These are phyloP conservation scores for Ips nitidus DNA, from an alignment of 1,140 invertebrate species.

Conservation along the genomic window DNA sequence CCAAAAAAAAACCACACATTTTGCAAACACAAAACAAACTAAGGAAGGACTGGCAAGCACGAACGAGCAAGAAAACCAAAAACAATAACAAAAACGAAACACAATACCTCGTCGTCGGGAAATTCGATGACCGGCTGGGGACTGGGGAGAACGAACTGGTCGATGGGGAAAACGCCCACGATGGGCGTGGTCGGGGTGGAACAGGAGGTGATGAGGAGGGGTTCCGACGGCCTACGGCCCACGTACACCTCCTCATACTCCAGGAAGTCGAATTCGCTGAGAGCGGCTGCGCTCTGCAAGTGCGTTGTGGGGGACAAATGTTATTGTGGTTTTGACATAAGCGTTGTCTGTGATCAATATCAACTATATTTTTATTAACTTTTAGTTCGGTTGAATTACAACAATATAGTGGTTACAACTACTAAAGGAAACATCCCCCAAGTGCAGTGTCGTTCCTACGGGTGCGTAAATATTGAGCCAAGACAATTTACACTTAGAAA, in stretches of 20 bases:
- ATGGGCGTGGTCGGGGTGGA: slow-evolving; percentile 51
- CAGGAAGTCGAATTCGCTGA: slow-evolving; percentile 87
- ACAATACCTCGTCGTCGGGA: slow-evolving; percentile 71
- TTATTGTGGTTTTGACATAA: too few species aligned
- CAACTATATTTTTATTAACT: too few species aligned
- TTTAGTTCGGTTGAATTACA: too few species aligned
- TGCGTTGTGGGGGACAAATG: not conserved
- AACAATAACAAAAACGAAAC: slow-evolving; percentile 11
- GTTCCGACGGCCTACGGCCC: slow-evolving; percentile 49
- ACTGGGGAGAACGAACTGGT: slow-evolving; percentile 58
- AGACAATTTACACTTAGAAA: too few species aligned
- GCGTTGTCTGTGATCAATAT: too few species aligned
- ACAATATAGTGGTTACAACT: too few species aligned
- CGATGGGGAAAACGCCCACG: slow-evolving; percentile 47
- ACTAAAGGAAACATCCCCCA: too few species aligned
- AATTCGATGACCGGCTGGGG: slow-evolving; percentile 78
- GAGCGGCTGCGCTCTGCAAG: slow-evolving; percentile 77
- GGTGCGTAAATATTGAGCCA: too few species aligned
- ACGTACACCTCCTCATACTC: slow-evolving; percentile 62
- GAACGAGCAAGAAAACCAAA: not conserved
- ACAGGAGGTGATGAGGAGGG: slow-evolving; percentile 47
- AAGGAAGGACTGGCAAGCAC: not conserved
- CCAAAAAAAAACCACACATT: too few species aligned
- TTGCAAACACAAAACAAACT: not conserved
- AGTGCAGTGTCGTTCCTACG: too few species aligned